phyloP scores from a whole-genome alignment of 2,888 invertebrate species.

The Pharmacophagus antenor region DNA sequence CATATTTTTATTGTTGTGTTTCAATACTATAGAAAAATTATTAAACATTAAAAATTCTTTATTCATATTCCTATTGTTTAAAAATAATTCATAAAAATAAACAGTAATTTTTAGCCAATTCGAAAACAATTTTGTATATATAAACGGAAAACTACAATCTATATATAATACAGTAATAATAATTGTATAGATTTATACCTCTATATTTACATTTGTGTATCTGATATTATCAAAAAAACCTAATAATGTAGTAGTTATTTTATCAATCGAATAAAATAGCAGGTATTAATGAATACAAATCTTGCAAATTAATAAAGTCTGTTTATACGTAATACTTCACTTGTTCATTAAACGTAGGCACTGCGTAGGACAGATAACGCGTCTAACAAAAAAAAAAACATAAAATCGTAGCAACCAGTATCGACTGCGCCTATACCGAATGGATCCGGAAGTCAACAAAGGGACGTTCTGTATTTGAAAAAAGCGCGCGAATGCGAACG shows the following conservation, averaged over 20 bases:
- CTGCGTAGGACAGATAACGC: conserved; percentile 50
- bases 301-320: not conserved
- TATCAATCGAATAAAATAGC: not conserved
- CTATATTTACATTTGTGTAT: too few species aligned
- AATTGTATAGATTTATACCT: too few species aligned
- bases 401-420: conserved; percentile 55
- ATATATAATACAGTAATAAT: too few species aligned
- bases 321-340: not conserved
- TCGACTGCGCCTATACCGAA: conserved; percentile 68
- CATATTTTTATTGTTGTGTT: conserved; percentile 18
- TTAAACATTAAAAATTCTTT: too few species aligned
- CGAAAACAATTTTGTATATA: too few species aligned
- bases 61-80: too few species aligned
- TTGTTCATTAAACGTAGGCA: not conserved
- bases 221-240: too few species aligned
- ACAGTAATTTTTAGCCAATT: too few species aligned
- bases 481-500: conserved; percentile 74
- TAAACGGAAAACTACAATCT: too few species aligned
- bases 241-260: not conserved
- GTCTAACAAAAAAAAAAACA: conserved; percentile 52
- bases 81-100: too few species aligned
- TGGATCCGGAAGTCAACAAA: conserved; percentile 74
- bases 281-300: not conserved
- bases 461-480: conserved; percentile 71
- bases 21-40: not conserved